These are phyloP conservation scores for Teleiodes luculella DNA, from an alignment of 2,888 invertebrate genomes.

Conservation along the genomic window DNA sequence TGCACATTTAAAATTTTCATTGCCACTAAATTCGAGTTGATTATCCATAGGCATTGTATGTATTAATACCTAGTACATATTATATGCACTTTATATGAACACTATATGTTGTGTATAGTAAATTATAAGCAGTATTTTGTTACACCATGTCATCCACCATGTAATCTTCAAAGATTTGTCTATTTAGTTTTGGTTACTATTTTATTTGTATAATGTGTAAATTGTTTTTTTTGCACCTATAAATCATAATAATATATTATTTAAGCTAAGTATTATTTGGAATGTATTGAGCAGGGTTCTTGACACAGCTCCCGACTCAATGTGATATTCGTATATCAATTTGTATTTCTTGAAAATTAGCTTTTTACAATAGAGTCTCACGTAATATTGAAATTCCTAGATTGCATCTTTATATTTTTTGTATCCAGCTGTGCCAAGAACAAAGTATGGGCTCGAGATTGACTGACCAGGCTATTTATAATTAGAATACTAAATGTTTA, in stretches of 20 bases:
- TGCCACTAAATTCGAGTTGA: too few species aligned
- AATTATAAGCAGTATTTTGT: constrained; percentile 5
- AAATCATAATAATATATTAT: not conserved
- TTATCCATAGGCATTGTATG: too few species aligned
- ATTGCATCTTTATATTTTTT: constrained; percentile 28
- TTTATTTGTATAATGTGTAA: constrained; percentile 7
- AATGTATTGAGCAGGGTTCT: constrained; percentile 20
- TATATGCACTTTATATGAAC: not conserved
- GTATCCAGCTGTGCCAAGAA: constrained; percentile 58
- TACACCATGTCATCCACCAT: too few species aligned
- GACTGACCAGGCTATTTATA: constrained; percentile 65
- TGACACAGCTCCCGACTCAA: constrained; percentile 20
- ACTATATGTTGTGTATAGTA: constrained; percentile 6
- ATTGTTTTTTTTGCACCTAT: constrained; percentile 16
- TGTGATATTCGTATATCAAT: constrained; percentile 14
- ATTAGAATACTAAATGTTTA: constrained; percentile 62
- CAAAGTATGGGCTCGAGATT: constrained; percentile 49
- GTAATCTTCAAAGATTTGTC: not conserved
- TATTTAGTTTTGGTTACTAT: not conserved
- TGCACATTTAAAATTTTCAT: too few species aligned
- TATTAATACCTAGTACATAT: not conserved
- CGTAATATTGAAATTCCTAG: constrained; percentile 2
- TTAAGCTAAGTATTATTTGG: constrained; percentile 22
- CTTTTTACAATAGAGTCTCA: not conserved
- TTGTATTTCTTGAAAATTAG: not conserved